Base-by-base conservation (phyloP, 2,888 invertebrate species). In the Oscheius onirici region DNA sequence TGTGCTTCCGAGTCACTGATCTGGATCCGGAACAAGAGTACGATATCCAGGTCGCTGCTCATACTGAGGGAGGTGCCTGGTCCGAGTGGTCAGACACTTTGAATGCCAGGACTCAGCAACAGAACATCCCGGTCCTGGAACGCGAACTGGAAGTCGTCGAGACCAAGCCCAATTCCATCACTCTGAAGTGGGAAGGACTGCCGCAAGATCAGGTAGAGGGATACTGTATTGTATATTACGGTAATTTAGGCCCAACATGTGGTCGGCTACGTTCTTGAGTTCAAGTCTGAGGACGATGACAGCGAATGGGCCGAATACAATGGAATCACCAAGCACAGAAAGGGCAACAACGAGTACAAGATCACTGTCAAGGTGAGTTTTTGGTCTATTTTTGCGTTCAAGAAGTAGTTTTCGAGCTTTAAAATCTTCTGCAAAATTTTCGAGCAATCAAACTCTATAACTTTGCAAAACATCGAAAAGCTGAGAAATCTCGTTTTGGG, bases 21-120 rank as follows among this genome's bases (percentile, higher is more conserved):
- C 73, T 87, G 68, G 86, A 87, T 67, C 85, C 88, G 10, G 86
- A 88, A 58, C 79, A 83, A 72, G 84, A 83, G 46, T 87, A 88
- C 76, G 81, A 82, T 43, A 85, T 87, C 49, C 85, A 86, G 66
- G 80, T 78, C 6, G 81, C 85, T 5, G 86, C 86, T 43, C 83
- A 88, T 65, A 87, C 86, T 15, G 83, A 84, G 70, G 79, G 81
- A 52, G 87, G 86, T 15, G 86, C 84, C 54, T 88, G 87, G 87
- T 84, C 85, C 40, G 86, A 85, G 3, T 87, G 85, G 85, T 84
- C 84, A 15, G 85, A 84, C 46, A 74, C 84, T 10, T 75, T 87
- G 26, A 77, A 77, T n/a, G 81, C 83, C 20, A 75, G 78, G 52
- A 86, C 84, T 17, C 74, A 83, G 46, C 76, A 83, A 61, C 83